These are phyloP conservation scores for Peromyscus attwateri DNA, from an alignment of 2,797 vertebrate genomes.

Conservation along the genomic window DNA sequence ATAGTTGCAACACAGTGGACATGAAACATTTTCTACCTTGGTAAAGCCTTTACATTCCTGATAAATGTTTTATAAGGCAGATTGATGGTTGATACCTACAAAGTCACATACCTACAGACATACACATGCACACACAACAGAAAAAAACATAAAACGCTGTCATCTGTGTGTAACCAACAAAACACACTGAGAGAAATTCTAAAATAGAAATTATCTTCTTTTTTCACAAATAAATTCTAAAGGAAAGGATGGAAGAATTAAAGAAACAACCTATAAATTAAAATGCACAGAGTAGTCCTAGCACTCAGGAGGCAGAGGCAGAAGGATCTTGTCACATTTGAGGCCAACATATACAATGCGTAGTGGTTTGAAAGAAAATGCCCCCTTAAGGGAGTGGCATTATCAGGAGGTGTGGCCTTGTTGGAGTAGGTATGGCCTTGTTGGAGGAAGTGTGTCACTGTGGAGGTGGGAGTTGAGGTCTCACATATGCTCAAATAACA, in stretches of 20 bases:
- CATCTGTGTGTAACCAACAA: neutral
- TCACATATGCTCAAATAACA: neutral
- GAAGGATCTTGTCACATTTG: neutral
- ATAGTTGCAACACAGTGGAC: neutral
- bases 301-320: neutral
- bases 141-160: neutral
- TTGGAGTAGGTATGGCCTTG: neutral
- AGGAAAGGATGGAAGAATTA: neutral
- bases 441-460: neutral
- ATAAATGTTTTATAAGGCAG: neutral
- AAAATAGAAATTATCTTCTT: neutral
- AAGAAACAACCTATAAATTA: too few species aligned
- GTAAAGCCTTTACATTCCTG: neutral
- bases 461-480: neutral
- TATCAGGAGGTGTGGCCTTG: neutral
- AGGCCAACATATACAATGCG: neutral
- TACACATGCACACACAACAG: neutral
- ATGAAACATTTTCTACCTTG: neutral
- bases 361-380: neutral
- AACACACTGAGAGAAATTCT: neutral
- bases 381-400: neutral
- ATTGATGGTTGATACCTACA: too few species aligned
- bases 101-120: neutral
- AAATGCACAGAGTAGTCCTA: neutral
- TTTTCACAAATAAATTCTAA: neutral